A percentile compares a stretch with the other conserved stretches of the same genome.
These are phyloP conservation scores for Eurypyga helias DNA, from an alignment of 2,113 vertebrate genomes.

Conservation along the genomic window DNA sequence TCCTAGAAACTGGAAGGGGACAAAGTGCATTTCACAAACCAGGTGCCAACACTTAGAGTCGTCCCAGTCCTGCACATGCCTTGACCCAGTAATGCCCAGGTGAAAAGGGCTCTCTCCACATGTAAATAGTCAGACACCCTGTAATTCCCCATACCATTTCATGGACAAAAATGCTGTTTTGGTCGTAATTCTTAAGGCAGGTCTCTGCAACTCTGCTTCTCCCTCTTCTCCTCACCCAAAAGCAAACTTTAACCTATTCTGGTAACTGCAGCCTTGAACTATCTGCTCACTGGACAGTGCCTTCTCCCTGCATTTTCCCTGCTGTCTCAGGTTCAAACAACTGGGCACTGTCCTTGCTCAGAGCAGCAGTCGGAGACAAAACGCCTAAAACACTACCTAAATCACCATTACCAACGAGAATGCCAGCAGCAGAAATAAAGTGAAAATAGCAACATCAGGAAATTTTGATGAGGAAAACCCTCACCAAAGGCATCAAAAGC, in stretches of 20 bases:
- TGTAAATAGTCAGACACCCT: neutral
- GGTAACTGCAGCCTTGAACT: neutral
- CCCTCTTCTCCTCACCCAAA: neutral
- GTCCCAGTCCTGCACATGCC: neutral
- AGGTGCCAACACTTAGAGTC: neutral
- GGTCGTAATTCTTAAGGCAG: neutral
- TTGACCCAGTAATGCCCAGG: neutral
- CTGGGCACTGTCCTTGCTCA: neutral
- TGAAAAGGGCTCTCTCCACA: neutral
- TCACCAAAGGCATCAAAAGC: neutral
- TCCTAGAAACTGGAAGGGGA: neutral
- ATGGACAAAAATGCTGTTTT: neutral
- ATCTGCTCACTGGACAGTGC: neutral
- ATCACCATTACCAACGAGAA: neutral
- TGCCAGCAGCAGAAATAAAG: neutral
- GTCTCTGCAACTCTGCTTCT: neutral
- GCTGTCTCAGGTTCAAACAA: neutral
- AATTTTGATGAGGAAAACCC: neutral
- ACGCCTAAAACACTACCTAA: neutral
- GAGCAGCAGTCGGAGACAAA: neutral
- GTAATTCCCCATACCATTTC: neutral
- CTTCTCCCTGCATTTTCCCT: neutral
- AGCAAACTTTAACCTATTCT: neutral
- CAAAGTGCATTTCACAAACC: neutral
- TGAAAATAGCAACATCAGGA: neutral